These are phyloP conservation scores for Acanthurus leucopareius DNA, from an alignment of 2,797 vertebrate species.

Conservation along the genomic window DNA sequence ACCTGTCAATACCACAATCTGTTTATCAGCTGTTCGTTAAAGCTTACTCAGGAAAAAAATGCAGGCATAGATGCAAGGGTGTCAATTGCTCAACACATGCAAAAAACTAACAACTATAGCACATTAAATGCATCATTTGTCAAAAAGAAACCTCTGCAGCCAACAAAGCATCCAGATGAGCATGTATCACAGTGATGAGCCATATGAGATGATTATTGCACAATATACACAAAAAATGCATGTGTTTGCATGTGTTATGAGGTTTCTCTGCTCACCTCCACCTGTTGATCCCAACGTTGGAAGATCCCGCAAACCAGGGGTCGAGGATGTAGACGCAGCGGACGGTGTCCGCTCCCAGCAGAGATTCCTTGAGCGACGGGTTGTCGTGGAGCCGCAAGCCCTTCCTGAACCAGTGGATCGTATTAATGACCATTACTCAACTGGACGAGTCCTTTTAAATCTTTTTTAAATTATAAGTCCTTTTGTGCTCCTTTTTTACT, in stretches of 20 bases:
- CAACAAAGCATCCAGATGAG: no score
- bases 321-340: constrained; percentile 97
- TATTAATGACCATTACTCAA: constrained; percentile 93
- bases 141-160: no score
- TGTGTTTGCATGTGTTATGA: not conserved
- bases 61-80: no score
- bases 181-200: no score
- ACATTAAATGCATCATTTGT: no score
- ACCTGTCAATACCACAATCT: no score
- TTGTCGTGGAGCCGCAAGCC: constrained; percentile 98
- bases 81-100: no score
- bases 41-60: no score
- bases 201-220: no score
- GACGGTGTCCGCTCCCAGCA: constrained; percentile 91
- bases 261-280: constrained; percentile 89
- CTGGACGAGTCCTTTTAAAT: constrained; percentile 66
- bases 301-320: constrained; percentile 97
- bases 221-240: no score
- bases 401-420: constrained; percentile 98
- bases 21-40: no score
- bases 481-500: not conserved
- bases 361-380: constrained; percentile 92
- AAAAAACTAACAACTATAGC: no score
- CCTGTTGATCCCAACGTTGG: constrained; percentile 97
- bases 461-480: constrained; percentile 32